These are phyloP conservation scores for Willowsia nigromaculata DNA, from an alignment of 2,888 invertebrate species.

Conservation along the genomic window DNA sequence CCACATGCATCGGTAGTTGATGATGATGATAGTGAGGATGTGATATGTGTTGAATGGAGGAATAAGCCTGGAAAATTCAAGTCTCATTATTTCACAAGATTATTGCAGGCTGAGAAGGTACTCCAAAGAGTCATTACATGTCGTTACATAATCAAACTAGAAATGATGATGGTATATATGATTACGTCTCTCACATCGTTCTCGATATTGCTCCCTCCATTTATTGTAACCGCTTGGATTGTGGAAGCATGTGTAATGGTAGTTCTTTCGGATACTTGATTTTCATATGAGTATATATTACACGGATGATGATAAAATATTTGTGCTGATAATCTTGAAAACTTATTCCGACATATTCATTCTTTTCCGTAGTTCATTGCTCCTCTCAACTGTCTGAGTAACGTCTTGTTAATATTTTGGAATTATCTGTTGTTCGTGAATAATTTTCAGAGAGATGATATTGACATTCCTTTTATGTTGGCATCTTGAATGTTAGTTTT, in stretches of 20 bases:
- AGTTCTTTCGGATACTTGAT: neutral
- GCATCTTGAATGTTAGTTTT: neutral
- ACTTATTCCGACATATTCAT: conserved; percentile 20
- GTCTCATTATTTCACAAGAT: conserved; percentile 41
- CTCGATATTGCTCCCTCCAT: neutral
- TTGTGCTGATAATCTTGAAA: conserved; percentile 17
- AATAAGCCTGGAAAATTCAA: conserved; percentile 42
- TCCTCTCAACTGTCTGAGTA: conserved; percentile 13
- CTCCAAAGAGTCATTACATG: conserved; percentile 70
- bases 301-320: neutral
- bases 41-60: neutral
- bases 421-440: conserved; percentile 60
- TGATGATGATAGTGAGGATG: neutral
- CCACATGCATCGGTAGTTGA: neutral
- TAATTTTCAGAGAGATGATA: conserved; percentile 44
- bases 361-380: conserved; percentile 57
- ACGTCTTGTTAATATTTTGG: conserved; percentile 37
- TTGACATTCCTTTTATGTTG: conserved; percentile 47
- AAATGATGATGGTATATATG: conserved; percentile 59
- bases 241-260: neutral
- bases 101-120: conserved; percentile 39
- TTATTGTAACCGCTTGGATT: neutral
- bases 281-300: neutral
- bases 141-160: conserved; percentile 71
- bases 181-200: conserved; percentile 13